Percentiles rank a stretch among this genome's conserved stretches.
These are phyloP conservation scores for Drosophila sucinea DNA, from an alignment of 1,140 invertebrate species.

Conservation along the genomic window DNA sequence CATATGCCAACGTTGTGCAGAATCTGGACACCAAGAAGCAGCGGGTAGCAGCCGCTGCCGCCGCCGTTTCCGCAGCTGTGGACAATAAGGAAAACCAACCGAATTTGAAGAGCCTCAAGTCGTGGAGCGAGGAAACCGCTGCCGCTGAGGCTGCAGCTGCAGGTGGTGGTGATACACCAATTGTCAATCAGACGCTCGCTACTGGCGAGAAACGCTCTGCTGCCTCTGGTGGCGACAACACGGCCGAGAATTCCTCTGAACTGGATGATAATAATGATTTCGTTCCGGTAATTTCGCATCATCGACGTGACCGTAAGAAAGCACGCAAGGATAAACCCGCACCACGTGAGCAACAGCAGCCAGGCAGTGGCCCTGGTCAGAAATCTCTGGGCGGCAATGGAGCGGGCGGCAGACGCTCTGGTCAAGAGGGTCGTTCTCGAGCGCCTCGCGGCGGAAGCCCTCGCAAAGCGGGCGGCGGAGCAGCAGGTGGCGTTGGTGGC, in stretches of 20 bases:
- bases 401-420: conserved; percentile 21
- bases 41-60: conserved; percentile 21
- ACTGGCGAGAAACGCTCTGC: conserved; percentile 77
- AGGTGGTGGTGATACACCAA: conserved; percentile 28
- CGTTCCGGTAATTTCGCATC: conserved; percentile 84
- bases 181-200: conserved; percentile 32
- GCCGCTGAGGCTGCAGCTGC: conserved; percentile 65
- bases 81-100: conserved; percentile 81
- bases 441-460: conserved; percentile 69
- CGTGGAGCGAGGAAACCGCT: conserved; percentile 78
- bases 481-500: not conserved
- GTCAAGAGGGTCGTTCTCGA: conserved; percentile 28
- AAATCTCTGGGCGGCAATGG: conserved; percentile 39
- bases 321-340: conserved; percentile 76
- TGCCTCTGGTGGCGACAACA: conserved; percentile 67
- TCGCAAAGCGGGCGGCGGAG: conserved; percentile 50
- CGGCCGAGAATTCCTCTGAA: conserved; percentile 82
- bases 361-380: conserved; percentile 63
- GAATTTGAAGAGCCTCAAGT: conserved; percentile 75
- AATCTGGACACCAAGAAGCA: conserved; percentile 73
- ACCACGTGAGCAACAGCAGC: conserved; percentile 57
- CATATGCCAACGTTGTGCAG: conserved; percentile 80
- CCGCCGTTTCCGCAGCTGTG: conserved; percentile 23
- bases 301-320: conserved; percentile 84
- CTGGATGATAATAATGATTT: conserved; percentile 84